These are phyloP conservation scores for Octodon degus DNA, from an alignment of 2,113 vertebrate species.

Conservation along the genomic window DNA sequence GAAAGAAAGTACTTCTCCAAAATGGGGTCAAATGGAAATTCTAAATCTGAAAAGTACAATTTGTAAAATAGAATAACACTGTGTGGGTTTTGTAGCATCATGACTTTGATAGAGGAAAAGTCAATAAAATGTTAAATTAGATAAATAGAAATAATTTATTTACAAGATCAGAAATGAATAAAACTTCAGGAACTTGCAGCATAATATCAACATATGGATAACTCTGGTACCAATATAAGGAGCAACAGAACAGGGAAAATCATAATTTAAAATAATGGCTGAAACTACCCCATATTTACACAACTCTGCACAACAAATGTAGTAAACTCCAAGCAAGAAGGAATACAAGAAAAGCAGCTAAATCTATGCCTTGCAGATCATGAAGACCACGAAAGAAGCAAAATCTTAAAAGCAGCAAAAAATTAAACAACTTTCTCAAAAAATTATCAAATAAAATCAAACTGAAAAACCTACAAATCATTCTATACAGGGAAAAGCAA, in stretches of 20 bases:
- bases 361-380: background rate
- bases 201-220: background rate
- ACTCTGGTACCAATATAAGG: background rate
- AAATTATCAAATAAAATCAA: background rate
- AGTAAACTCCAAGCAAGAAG: constrained; percentile 28
- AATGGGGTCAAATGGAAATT: background rate
- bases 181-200: background rate
- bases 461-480: background rate
- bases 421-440: background rate
- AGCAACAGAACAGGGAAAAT: background rate
- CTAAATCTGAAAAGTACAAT: constrained; percentile 16
- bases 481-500: background rate
- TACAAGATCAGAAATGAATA: background rate
- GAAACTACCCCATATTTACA: background rate
- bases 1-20: background rate
- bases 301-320: background rate
- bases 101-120: background rate
- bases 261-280: constrained; percentile 15
- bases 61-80: constrained; percentile 18
- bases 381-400: background rate
- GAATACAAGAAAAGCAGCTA: background rate
- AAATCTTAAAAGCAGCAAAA: background rate
- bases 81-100: constrained; percentile 16
- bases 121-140: constrained; percentile 34
- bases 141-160: constrained; percentile 26